Conservation (phyloP, 2,797 vertebrate species). For the Phoeniculus purpureus region DNA sequence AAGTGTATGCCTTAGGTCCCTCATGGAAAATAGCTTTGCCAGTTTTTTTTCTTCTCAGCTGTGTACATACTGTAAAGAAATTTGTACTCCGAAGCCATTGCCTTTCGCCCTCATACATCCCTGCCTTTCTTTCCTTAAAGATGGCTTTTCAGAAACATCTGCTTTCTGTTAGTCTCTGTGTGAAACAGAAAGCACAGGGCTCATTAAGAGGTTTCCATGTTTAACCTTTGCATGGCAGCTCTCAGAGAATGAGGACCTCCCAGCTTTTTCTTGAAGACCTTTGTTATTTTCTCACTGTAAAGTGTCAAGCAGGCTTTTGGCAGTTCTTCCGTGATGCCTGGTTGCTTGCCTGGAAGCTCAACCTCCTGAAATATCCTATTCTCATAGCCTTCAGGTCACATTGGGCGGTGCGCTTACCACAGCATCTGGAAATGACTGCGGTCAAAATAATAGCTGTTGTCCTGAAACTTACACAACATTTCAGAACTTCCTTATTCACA, state of each 20-base stretch:
- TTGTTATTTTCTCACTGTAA: slow-evolving; percentile 31
- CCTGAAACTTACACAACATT: neutral
- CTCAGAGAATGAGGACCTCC: slow-evolving; percentile 31
- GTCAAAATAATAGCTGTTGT: slow-evolving; percentile 1
- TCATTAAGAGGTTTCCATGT: slow-evolving; percentile 32
- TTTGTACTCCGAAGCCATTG: neutral
- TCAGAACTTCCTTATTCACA: neutral
- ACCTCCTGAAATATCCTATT: neutral
- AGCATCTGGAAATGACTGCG: neutral
- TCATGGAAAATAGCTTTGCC: slow-evolving; percentile 18
- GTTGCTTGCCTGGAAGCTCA: neutral
- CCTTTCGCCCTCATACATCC: neutral
- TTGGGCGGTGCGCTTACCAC: neutral
- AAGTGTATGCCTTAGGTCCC: neutral
- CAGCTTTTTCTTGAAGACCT: neutral
- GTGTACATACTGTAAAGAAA: neutral
- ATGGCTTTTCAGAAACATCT: slow-evolving; percentile 16
- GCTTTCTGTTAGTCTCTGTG: slow-evolving; percentile 8
- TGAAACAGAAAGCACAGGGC: slow-evolving; percentile 12
- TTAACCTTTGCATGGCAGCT: neutral
- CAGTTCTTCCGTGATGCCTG: neutral
- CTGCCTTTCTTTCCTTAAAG: neutral
- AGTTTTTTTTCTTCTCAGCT: neutral
- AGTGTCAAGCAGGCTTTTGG: neutral
- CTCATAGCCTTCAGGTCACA: neutral